Evolutionary conservation across 1,140 invertebrate species (phyloP).

Genomic region (Apocrypta bakeri): DNA sequence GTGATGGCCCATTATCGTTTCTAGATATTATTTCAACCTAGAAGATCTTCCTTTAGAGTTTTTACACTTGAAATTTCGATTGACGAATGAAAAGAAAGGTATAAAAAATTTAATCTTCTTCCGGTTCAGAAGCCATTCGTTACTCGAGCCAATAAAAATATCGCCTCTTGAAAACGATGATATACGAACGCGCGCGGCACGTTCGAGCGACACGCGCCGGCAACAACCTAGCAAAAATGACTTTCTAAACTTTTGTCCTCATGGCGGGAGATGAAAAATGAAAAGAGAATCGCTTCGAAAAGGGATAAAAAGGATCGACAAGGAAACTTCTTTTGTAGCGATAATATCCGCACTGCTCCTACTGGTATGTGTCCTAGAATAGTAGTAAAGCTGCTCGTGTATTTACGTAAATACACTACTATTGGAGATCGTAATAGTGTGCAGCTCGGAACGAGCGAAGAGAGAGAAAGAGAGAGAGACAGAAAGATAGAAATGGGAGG

Average conservation of each 20-base stretch:
- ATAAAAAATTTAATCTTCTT: not conserved
- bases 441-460: not conserved
- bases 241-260: not conserved
- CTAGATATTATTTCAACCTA: too few species aligned
- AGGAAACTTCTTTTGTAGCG: not conserved
- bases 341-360: not conserved
- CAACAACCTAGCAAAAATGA: not conserved
- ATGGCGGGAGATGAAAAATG: not conserved
- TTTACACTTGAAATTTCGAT: not conserved
- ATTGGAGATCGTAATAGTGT: constrained; percentile 9
- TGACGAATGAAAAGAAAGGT: not conserved
- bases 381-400: not conserved
- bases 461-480: not conserved
- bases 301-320: not conserved
- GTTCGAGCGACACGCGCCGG: not conserved
- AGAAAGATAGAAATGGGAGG: too few species aligned
- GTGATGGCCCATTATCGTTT: too few species aligned
- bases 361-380: not conserved
- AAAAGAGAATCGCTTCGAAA: not conserved
- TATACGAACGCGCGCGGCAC: not conserved
- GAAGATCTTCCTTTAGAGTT: too few species aligned
- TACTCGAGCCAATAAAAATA: not conserved
- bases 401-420: constrained; percentile 31
- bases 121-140: not conserved
- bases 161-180: not conserved